Conservation (phyloP, 2,888 invertebrate species). For the Caradrina kadenii region DNA sequence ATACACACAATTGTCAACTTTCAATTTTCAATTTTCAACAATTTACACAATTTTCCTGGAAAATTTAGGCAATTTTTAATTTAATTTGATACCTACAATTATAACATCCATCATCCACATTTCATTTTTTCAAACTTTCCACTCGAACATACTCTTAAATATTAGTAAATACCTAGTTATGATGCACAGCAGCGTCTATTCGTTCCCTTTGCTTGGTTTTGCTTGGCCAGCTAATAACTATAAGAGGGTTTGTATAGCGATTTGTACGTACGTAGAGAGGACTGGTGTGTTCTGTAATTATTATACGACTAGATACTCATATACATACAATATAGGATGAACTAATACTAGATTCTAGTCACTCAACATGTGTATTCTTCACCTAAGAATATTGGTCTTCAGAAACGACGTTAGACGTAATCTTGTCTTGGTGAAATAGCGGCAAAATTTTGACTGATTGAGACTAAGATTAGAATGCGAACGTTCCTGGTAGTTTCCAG, state of each 20-base stretch:
- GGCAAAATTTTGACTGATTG: too few relatives aligned
- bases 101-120: background rate
- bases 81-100: background rate
- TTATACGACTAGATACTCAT: background rate
- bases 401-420: too few relatives aligned
- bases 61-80: background rate
- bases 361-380: too few relatives aligned
- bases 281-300: constrained; percentile 12
- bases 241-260: constrained; percentile 40
- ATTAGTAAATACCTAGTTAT: constrained; percentile 22
- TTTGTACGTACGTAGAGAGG: background rate
- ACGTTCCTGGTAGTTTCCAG: too few relatives aligned
- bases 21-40: too few relatives aligned
- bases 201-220: constrained; percentile 56
- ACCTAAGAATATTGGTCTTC: too few relatives aligned
- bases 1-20: too few relatives aligned
- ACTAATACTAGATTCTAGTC: too few relatives aligned
- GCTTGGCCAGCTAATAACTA: constrained; percentile 60
- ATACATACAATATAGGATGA: background rate
- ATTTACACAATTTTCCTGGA: background rate
- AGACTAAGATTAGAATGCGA: too few relatives aligned
- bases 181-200: constrained; percentile 19
- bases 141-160: background rate
- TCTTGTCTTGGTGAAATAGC: too few relatives aligned
- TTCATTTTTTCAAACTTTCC: background rate